Percentiles rank a stretch among this genome's conserved stretches.
These are phyloP conservation scores for Panorpa germanica DNA, from an alignment of 2,888 invertebrate species.

Conservation along the genomic window DNA sequence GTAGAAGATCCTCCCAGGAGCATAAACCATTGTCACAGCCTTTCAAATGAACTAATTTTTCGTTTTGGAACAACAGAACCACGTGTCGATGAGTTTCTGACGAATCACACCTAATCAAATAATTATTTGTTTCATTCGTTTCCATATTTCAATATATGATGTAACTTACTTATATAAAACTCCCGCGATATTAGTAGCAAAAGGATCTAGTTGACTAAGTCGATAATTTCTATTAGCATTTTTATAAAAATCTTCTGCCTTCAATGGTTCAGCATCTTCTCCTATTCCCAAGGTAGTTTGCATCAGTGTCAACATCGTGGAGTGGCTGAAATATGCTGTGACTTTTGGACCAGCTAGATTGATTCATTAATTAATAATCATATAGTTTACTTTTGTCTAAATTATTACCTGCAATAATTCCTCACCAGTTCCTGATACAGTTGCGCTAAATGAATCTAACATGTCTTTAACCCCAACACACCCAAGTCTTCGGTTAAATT, in stretches of 20 bases:
- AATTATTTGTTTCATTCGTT: constrained; percentile 46
- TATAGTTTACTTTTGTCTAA: no score
- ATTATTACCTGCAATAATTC: no score
- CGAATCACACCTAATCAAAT: constrained; percentile 38
- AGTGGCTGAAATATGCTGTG: constrained; percentile 46
- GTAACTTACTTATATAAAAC: constrained; percentile 52
- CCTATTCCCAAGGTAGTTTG: constrained; percentile 41
- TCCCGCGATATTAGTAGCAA: constrained; percentile 54
- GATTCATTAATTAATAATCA: no score
- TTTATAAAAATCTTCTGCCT: constrained; percentile 41
- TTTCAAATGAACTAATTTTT: no score
- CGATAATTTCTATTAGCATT: constrained; percentile 42
- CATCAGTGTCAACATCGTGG: constrained; percentile 36
- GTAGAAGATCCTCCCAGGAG: no score
- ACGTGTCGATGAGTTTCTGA: no score
- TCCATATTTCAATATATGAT: no score
- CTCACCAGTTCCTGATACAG: no score
- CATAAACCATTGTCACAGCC: no score
- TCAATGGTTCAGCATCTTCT: constrained; percentile 36
- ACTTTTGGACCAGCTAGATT: constrained; percentile 40
- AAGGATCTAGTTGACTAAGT: constrained; percentile 47
- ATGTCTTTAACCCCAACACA: constrained; percentile 57
- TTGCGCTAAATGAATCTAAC: no score
- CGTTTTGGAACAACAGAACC: no score
- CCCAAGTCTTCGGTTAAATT: constrained; percentile 42